Percentiles rank a stretch among this genome's conserved stretches.
These are phyloP conservation scores for Belgica antarctica DNA, from an alignment of 2,888 invertebrate genomes.

Conservation along the genomic window DNA sequence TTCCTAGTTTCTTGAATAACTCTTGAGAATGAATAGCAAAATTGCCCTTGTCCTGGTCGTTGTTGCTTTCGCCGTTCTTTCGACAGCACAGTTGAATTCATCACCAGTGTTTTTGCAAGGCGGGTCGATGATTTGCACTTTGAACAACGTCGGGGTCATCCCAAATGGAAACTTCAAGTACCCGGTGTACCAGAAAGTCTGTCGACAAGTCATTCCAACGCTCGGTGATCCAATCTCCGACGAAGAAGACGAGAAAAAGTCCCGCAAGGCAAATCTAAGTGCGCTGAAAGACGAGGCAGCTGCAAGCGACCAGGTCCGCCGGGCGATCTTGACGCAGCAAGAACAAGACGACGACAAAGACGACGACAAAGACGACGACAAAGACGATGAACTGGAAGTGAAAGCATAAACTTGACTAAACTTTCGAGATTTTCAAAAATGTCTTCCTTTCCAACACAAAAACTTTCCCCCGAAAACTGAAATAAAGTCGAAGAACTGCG, in stretches of 20 bases:
- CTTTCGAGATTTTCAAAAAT: too few species aligned
- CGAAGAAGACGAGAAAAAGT: conserved; percentile 3
- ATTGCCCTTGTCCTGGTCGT: neutral
- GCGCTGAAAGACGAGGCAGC: neutral
- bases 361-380: neutral
- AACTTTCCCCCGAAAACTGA: too few species aligned
- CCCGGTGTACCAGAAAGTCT: conserved; percentile 25
- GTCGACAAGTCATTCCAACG: conserved; percentile 15
- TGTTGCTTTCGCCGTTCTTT: neutral
- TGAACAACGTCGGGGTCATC: neutral
- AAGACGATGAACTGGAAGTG: too few species aligned
- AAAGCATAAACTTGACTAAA: too few species aligned
- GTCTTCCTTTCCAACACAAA: too few species aligned
- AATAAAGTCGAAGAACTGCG: too few species aligned
- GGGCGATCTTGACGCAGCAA: too few species aligned
- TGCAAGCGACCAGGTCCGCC: too few species aligned
- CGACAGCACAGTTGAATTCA: neutral
- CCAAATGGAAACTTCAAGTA: neutral
- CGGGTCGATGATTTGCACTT: conserved; percentile 17
- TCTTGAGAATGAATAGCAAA: neutral
- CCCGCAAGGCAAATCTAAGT: neutral
- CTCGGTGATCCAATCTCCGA: neutral
- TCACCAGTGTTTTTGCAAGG: neutral
- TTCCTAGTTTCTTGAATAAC: neutral
- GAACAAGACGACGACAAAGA: neutral